Conservation (phyloP, 2,797 vertebrate species). For the Mergus octosetaceus region DNA sequence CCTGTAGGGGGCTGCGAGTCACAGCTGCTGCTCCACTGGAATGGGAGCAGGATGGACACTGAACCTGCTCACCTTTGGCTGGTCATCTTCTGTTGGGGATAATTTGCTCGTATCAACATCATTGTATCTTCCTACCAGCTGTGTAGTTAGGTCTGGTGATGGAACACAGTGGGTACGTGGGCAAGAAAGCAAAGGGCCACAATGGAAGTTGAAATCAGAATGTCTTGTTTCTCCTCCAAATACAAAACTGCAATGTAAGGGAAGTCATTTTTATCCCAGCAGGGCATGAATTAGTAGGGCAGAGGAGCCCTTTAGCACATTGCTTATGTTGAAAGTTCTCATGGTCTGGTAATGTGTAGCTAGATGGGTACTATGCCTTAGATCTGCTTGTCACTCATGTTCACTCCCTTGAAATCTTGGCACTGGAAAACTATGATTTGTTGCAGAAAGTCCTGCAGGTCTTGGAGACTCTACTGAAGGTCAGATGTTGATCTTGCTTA, state of each 20-base stretch:
- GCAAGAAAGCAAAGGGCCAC: neutral
- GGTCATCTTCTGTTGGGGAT: neutral
- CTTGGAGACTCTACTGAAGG: neutral
- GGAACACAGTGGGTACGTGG: neutral
- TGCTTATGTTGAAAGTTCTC: neutral
- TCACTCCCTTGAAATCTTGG: neutral
- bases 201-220: neutral
- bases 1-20: neutral
- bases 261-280: neutral
- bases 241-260: neutral
- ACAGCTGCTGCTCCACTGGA: accelerated
- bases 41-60: neutral
- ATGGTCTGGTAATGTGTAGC: neutral
- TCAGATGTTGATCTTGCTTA: neutral
- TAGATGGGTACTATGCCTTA: neutral
- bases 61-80: neutral
- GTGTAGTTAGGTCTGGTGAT: neutral
- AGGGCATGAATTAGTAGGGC: neutral
- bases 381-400: neutral
- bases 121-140: neutral
- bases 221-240: neutral
- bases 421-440: neutral
- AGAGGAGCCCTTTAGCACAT: neutral
- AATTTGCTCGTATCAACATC: neutral
- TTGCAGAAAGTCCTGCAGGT: neutral